A percentile compares a stretch with the other conserved stretches of the same genome.
Evolutionary conservation across 1,140 invertebrate genomes (phyloP).

Genomic region (Lethocerus indicus): DNA sequence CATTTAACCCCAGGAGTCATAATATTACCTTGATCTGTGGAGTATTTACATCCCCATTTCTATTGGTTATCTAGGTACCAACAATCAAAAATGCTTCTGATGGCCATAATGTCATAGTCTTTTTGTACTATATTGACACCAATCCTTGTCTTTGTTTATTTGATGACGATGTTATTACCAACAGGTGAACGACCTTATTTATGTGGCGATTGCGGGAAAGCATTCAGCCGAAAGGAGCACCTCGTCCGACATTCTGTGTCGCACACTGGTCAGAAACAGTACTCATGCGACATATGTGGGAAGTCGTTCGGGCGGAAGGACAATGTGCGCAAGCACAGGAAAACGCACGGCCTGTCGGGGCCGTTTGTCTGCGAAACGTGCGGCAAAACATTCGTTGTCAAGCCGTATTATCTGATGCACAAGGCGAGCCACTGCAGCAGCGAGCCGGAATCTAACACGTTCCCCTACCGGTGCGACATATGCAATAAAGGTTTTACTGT

Average conservation of each 20-base stretch:
- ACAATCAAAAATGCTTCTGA: too few species aligned
- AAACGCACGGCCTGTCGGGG: constrained; percentile 42
- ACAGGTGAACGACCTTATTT: constrained; percentile 53
- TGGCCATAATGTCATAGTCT: too few species aligned
- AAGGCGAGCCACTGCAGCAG: constrained; percentile 30
- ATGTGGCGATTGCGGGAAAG: constrained; percentile 48
- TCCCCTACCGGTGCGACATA: constrained; percentile 18
- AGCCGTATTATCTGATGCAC: constrained; percentile 47
- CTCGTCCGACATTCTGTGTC: constrained; percentile 51
- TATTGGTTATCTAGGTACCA: too few species aligned
- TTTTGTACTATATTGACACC: too few species aligned
- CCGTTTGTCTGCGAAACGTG: constrained; percentile 52
- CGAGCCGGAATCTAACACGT: constrained; percentile 17
- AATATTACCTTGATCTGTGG: too few species aligned
- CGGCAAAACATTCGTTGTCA: constrained; percentile 52
- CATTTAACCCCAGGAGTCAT: too few species aligned
- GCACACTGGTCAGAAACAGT: constrained; percentile 57
- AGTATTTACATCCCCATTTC: too few species aligned
- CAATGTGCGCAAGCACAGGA: constrained; percentile 53
- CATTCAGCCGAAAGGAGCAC: constrained; percentile 55
- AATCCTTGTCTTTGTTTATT: too few species aligned
- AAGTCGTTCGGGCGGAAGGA: constrained; percentile 62
- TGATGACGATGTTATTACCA: too few species aligned
- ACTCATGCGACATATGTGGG: constrained; percentile 54
- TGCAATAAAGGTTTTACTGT: constrained; percentile 31